Evolutionary conservation across 2,888 invertebrate species (phyloP), one percentile per base, ranked within the genome.

Genomic region (Bembecia ichneumoniformis): DNA sequence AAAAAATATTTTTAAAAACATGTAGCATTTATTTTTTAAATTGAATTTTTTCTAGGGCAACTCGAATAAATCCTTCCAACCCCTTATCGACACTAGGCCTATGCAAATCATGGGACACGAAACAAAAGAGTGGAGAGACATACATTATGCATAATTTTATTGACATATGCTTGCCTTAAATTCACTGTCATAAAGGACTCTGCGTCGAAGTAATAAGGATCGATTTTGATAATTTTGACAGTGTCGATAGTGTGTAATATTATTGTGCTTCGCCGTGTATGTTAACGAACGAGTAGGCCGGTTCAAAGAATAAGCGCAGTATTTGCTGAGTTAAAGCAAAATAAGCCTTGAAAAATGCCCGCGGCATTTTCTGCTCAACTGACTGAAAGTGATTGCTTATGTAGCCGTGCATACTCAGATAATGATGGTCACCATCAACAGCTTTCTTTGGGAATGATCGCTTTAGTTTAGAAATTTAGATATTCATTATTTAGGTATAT

Each of bases 231-330:
- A 40, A n/a, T 40, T 40, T 40, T 40, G 40, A 3, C 13, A 40
- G 40, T 28, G 40, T 14, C 40, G 7, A 40, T 14, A 28, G 28
- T 28, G 28, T 40, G 40, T 2, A 13, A 11, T 44, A 44, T 15
- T 11, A 15, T 44, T 44, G 44, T 44, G 11, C 13, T 11, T 46
- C 46, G 11, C 4, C 28, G 7, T 13, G 14, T 55, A 58, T 48
- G 56, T 66, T 66, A 58, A 62, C 63, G 62, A 59, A 50, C 58
- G 65, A 63, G 57, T 59, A 58, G 61, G 56, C 51, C 55, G 59
- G 58, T 64, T 66, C 64, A 64, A 64, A 66, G 66, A 55, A 52
- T 52, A 53, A 56, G 53, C 52, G 49, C 49, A 43, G 52, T 58
- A 55, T 56, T 50, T 58, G 54, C 51, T 57, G 55, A 52, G 60